These are phyloP conservation scores for Meloidogyne exigua DNA, from an alignment of 1,140 invertebrate genomes.

Conservation along the genomic window DNA sequence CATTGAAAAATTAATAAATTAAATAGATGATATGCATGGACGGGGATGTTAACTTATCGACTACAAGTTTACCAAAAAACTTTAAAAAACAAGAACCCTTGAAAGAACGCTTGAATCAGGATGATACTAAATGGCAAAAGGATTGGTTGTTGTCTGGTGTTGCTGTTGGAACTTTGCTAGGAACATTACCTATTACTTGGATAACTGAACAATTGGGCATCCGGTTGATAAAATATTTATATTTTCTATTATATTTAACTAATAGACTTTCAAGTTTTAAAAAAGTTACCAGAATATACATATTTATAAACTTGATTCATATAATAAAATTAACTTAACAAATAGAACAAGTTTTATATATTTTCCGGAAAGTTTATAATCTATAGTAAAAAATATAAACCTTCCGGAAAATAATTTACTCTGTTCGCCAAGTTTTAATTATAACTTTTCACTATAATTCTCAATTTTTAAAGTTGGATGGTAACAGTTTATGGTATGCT, in stretches of 20 bases:
- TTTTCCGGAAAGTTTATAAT: not conserved
- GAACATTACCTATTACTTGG: constrained; percentile 1
- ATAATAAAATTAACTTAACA: too few relatives aligned
- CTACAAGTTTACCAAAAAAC: not conserved
- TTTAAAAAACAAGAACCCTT: not conserved
- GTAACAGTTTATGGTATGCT: not conserved
- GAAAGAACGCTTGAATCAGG: not conserved
- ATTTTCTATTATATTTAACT: too few relatives aligned
- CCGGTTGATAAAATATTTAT: not conserved
- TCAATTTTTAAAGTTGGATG: not conserved
- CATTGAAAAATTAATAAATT: not conserved
- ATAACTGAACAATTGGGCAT: not conserved
- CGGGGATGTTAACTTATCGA: not conserved
- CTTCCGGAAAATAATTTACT: not conserved
- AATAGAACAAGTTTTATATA: too few relatives aligned
- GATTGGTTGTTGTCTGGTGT: not conserved
- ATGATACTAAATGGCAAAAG: not conserved
- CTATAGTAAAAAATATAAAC: not conserved
- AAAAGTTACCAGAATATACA: too few relatives aligned
- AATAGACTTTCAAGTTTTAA: too few relatives aligned
- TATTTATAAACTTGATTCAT: too few relatives aligned
- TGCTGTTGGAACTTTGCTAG: not conserved
- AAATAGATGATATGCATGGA: not conserved
- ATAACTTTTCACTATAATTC: not conserved
- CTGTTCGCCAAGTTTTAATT: not conserved